phyloP scores from a whole-genome alignment of 2,797 vertebrate species.

The Rhinatrema bivittatum region DNA sequence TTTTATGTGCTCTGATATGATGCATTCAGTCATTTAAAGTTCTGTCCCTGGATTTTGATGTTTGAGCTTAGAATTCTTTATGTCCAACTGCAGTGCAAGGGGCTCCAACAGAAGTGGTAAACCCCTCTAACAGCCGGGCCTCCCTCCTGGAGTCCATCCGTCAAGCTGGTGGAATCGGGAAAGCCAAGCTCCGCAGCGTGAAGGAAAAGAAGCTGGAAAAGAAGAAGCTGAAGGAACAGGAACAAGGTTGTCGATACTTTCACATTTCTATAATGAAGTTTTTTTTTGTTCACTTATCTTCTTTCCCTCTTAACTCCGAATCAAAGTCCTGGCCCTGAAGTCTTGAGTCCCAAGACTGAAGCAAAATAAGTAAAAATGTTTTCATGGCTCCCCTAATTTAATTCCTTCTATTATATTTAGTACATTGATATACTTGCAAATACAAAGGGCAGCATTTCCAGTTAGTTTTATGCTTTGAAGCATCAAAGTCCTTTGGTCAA shows the following conservation, averaged over 20 bases:
- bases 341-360: neutral
- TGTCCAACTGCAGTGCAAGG: slow-evolving; percentile 56
- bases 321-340: accelerated
- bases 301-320: too few relatives aligned
- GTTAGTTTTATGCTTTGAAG: too few relatives aligned
- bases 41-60: neutral
- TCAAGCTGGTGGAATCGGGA: slow-evolving; percentile 86
- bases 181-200: slow-evolving; percentile 83
- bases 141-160: slow-evolving; percentile 93
- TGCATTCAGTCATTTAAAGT: too few relatives aligned
- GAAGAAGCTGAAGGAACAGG: slow-evolving; percentile 93
- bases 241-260: slow-evolving; percentile 67
- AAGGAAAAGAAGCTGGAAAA: slow-evolving; percentile 91
- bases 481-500: too few relatives aligned
- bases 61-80: neutral
- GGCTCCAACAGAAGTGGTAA: slow-evolving; percentile 72
- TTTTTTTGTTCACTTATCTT: neutral
- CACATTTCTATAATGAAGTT: too few relatives aligned
- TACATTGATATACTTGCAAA: too few relatives aligned
- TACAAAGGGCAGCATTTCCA: too few relatives aligned
- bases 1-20: too few relatives aligned
- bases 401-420: too few relatives aligned
- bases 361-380: too few relatives aligned
- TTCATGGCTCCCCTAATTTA: too few relatives aligned
- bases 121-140: slow-evolving; percentile 78